Evolutionary conservation across 2,113 vertebrate species (phyloP).

Genomic region (Cephalophus harveyi): DNA sequence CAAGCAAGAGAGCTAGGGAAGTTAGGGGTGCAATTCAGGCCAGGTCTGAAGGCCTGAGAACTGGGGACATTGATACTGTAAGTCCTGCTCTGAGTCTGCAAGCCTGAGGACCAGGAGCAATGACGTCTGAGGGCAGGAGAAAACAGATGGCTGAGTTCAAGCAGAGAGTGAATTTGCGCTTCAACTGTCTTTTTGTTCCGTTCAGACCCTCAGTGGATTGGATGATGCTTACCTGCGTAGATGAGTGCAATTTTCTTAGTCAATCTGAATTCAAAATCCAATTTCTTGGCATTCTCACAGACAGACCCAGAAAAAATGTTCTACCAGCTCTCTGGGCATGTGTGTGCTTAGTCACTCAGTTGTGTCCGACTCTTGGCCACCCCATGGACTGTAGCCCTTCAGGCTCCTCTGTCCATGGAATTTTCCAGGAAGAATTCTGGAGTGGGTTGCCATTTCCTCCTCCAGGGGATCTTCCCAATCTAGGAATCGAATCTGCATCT

Average conservation of each 20-base stretch:
- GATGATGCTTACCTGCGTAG: not conserved
- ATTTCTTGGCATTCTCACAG: not conserved
- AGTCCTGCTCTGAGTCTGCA: not conserved
- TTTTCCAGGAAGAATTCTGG: not conserved
- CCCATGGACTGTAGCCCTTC: not conserved
- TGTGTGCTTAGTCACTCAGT: not conserved
- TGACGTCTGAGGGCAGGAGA: not conserved
- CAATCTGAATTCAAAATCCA: not conserved
- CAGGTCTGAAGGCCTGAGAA: not conserved
- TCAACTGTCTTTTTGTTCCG: not conserved
- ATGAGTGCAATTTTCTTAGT: not conserved
- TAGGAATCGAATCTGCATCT: not conserved
- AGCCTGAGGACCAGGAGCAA: not conserved
- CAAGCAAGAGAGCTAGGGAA: not conserved
- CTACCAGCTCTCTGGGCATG: not conserved
- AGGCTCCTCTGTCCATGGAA: not conserved
- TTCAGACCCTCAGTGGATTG: too few relatives aligned
- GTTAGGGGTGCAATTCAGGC: not conserved
- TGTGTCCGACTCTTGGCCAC: not conserved
- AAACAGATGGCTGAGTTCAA: not conserved
- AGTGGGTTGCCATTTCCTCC: not conserved
- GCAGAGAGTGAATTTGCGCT: not conserved
- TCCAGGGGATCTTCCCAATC: not conserved
- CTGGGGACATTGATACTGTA: rapidly evolving
- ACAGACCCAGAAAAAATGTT: not conserved